Percentiles rank a stretch among this genome's conserved stretches.
These are phyloP conservation scores for Pachymerium ferrugineum DNA, from an alignment of 2,888 invertebrate genomes.

Conservation along the genomic window DNA sequence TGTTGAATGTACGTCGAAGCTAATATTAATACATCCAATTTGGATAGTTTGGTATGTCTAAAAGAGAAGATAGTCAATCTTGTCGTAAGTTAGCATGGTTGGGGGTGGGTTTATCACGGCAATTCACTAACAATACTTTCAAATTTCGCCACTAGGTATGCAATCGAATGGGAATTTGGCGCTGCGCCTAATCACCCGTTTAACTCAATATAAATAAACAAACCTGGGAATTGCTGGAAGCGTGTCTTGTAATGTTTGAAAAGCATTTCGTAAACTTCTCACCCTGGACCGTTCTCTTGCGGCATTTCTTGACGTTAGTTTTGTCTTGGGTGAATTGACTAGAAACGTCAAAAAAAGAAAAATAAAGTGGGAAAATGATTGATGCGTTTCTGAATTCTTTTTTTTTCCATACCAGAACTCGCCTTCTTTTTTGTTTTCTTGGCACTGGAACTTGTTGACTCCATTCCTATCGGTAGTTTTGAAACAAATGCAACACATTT, in stretches of 20 bases:
- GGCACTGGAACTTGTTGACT: background rate
- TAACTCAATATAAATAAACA: background rate
- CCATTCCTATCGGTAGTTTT: too few species aligned
- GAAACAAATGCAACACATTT: background rate
- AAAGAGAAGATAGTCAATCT: too few species aligned
- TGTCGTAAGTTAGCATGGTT: too few species aligned
- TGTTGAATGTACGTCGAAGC: slow-evolving; percentile 93
- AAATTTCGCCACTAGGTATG: too few species aligned
- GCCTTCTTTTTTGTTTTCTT: background rate
- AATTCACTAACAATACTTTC: too few species aligned
- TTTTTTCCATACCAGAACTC: background rate
- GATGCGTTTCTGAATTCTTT: background rate
- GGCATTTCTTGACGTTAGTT: slow-evolving; percentile 34
- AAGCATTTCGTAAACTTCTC: slow-evolving; percentile 33
- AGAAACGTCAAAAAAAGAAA: too few species aligned
- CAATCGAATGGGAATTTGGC: too few species aligned
- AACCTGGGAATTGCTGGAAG: slow-evolving; percentile 33
- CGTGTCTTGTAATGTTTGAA: slow-evolving; percentile 33
- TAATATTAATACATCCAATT: slow-evolving; percentile 83
- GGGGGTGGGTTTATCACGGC: too few species aligned
- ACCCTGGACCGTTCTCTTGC: slow-evolving; percentile 35
- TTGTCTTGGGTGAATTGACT: background rate
- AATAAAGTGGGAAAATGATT: too few species aligned
- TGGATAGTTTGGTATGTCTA: slow-evolving; percentile 80
- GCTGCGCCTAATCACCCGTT: too few species aligned